A percentile compares a stretch with the other conserved stretches of the same genome.
Evolutionary conservation across 2,113 vertebrate species (phyloP).

Genomic region (Jacana jacana): DNA sequence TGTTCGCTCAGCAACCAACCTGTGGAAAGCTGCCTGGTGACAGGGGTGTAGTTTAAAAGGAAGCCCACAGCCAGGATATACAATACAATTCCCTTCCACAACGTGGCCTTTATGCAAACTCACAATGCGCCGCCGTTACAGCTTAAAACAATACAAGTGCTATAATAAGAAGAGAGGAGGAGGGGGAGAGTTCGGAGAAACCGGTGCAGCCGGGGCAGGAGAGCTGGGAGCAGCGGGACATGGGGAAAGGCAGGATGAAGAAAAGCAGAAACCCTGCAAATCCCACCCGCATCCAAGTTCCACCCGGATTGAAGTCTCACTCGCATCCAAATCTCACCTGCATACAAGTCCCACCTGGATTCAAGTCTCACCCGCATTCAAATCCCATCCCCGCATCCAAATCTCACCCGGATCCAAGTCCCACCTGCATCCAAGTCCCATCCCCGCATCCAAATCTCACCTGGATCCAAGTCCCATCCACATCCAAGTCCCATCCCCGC

Average conservation of each 20-base stretch:
- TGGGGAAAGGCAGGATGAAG: background rate
- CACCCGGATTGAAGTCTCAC: too few species aligned
- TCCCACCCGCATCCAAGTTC: too few species aligned
- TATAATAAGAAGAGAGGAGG: background rate
- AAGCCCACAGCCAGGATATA: conserved; percentile 48
- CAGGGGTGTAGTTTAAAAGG: conserved; percentile 70
- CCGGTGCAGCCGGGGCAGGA: background rate
- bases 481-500: too few species aligned
- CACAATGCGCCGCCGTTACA: background rate
- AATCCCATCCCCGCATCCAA: too few species aligned
- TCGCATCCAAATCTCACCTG: too few species aligned
- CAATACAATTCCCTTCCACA: conserved; percentile 44
- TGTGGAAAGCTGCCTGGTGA: conserved; percentile 69
- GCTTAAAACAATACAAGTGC: conserved; percentile 29
- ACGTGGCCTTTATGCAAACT: conserved; percentile 65
- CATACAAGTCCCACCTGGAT: too few species aligned
- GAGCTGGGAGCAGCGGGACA: background rate
- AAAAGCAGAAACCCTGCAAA: background rate
- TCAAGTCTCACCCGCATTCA: too few species aligned
- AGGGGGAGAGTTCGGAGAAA: background rate
- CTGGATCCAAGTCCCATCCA: too few species aligned
- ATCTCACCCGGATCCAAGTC: too few species aligned
- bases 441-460: too few species aligned
- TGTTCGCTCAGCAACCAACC: conserved; percentile 68
- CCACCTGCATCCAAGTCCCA: too few species aligned